Conservation (phyloP, 2,888 invertebrate genomes). For the Cyclophora albipunctata region DNA sequence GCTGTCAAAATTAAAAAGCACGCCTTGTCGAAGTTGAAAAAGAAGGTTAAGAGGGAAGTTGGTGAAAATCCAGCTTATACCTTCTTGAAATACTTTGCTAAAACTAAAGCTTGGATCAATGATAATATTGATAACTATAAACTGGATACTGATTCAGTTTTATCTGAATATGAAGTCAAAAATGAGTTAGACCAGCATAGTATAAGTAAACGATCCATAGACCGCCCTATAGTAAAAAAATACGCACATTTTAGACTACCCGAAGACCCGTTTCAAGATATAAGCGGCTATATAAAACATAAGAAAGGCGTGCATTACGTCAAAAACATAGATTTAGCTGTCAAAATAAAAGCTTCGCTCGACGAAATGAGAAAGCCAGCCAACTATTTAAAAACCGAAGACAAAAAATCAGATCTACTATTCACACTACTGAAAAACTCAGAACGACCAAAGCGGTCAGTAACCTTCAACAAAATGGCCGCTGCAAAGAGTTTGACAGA, state of each 20-base stretch:
- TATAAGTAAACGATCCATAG: slow-evolving; percentile 26
- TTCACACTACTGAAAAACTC: too few species aligned
- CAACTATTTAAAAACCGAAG: background rate
- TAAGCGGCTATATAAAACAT: slow-evolving; percentile 25
- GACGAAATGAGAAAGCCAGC: slow-evolving; percentile 22
- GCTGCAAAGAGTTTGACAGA: slow-evolving; percentile 2
- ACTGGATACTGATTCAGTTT: slow-evolving; percentile 7
- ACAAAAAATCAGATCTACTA: too few species aligned
- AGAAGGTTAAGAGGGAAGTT: too few species aligned
- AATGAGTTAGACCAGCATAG: slow-evolving; percentile 27
- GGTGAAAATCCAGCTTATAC: slow-evolving; percentile 28
- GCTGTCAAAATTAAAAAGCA: background rate
- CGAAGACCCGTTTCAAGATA: slow-evolving; percentile 27
- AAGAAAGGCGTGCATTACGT: slow-evolving; percentile 22
- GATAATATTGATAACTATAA: slow-evolving; percentile 24
- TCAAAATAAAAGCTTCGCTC: slow-evolving; percentile 25
- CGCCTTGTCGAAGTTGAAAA: slow-evolving; percentile 29
- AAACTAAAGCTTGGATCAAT: slow-evolving; percentile 50
- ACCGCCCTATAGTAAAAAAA: slow-evolving; percentile 9
- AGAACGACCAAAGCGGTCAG: too few species aligned
- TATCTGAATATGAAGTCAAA: slow-evolving; percentile 25
- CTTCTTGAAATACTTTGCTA: slow-evolving; percentile 46
- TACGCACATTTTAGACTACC: slow-evolving; percentile 16
- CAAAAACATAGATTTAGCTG: slow-evolving; percentile 19
- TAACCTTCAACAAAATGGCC: too few species aligned